Evolutionary conservation across 2,797 vertebrate species (phyloP).

Genomic region (Sandelia bainsii): DNA sequence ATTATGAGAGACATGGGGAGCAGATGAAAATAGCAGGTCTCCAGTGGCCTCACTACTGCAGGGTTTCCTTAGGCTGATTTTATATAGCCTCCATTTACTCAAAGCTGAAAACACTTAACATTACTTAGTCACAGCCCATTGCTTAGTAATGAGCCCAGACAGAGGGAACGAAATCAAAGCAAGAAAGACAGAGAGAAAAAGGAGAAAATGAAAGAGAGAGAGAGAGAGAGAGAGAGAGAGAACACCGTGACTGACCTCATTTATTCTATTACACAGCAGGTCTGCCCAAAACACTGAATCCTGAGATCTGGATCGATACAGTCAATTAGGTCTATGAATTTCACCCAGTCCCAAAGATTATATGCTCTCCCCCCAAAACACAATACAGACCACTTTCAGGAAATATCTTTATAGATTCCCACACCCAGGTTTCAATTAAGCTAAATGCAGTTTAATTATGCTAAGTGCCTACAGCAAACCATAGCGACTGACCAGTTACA

Average conservation of each 20-base stretch:
- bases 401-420: constrained; percentile 42
- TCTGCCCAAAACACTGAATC: constrained; percentile 55
- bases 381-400: constrained; percentile 28
- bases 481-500: constrained; percentile 11
- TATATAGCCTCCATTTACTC: constrained; percentile 23
- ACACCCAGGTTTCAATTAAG: constrained; percentile 33
- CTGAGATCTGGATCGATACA: constrained; percentile 59
- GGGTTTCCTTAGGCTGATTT: constrained; percentile 35
- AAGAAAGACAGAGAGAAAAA: constrained; percentile 8
- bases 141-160: constrained; percentile 48
- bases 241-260: constrained; percentile 57
- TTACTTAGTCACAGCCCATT: constrained; percentile 55
- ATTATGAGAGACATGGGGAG: constrained; percentile 5
- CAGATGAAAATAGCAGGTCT: constrained; percentile 43
- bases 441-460: constrained; percentile 62
- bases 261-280: constrained; percentile 62
- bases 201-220: neutral
- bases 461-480: constrained; percentile 52
- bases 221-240: neutral
- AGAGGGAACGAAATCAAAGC: constrained; percentile 19
- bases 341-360: constrained; percentile 40
- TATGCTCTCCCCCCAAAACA: constrained; percentile 32
- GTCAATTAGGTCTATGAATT: constrained; percentile 61
- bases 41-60: constrained; percentile 25
- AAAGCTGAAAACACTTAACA: constrained; percentile 54